phyloP scores from a whole-genome alignment of 2,797 vertebrate species.

The Clarias fuscus region DNA sequence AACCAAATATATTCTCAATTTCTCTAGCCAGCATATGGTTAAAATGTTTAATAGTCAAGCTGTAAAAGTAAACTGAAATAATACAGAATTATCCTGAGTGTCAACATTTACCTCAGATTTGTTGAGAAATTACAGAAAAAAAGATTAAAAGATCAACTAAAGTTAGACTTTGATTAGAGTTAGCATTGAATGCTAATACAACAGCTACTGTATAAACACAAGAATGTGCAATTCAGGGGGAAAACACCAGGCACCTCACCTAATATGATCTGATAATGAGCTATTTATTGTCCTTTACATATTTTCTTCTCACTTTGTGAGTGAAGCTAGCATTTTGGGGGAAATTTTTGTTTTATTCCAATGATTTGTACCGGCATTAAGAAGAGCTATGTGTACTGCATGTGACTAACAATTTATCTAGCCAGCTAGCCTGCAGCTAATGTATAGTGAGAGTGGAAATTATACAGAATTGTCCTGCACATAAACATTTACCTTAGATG shows the following conservation, averaged over 20 bases:
- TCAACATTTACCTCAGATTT: background rate
- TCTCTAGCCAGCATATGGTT: background rate
- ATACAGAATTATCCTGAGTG: background rate
- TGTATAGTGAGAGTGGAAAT: background rate
- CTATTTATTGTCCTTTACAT: background rate
- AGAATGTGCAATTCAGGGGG: background rate
- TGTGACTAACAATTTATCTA: background rate
- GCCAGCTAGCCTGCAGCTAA: background rate
- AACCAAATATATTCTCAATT: background rate
- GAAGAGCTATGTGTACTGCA: background rate
- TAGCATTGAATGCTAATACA: background rate
- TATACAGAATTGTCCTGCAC: background rate
- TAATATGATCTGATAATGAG: background rate
- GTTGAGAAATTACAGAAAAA: background rate
- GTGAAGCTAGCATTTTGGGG: too few relatives aligned
- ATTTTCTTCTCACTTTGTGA: too few relatives aligned
- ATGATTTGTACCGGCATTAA: background rate
- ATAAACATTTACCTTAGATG: background rate
- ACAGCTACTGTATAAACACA: background rate
- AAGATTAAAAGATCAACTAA: background rate
- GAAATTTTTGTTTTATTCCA: too few relatives aligned
- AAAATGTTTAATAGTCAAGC: background rate
- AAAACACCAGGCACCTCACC: background rate
- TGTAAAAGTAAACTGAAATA: background rate
- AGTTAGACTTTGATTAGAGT: background rate